A percentile compares a stretch with the other conserved stretches of the same genome.
phyloP scores from a whole-genome alignment of 92 coral and sea anemone species.

The Umimayanthus chanpuru region DNA sequence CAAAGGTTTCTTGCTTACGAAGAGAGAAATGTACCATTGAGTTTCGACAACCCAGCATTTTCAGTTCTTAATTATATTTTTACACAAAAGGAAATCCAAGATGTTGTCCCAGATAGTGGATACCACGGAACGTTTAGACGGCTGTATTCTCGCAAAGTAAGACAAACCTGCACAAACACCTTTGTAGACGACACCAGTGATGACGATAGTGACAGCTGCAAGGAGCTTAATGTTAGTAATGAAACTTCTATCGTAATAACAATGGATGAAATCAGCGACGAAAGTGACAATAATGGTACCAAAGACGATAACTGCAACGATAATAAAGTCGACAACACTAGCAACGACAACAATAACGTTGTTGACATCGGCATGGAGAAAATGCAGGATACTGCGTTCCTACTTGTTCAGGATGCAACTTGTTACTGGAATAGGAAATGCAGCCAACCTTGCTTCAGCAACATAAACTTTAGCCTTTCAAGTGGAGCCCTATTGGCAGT shows the following conservation, averaged over 20 bases:
- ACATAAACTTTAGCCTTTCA: slow-evolving; percentile 31
- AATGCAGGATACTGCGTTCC: slow-evolving; percentile 5
- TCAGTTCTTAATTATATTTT: slow-evolving; percentile 40
- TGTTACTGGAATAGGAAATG: slow-evolving; percentile 21
- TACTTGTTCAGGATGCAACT: slow-evolving; percentile 30
- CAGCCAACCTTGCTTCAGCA: slow-evolving; percentile 33
- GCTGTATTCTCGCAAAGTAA: slow-evolving; percentile 21
- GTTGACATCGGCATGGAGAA: background rate
- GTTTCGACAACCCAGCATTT: slow-evolving; percentile 38
- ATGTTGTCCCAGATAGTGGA: slow-evolving; percentile 30
- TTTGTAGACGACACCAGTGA: background rate
- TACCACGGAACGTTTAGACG: slow-evolving; percentile 31
- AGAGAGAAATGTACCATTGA: slow-evolving; percentile 20
- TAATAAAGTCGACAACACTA: background rate
- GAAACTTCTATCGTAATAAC: background rate
- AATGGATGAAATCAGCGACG: background rate
- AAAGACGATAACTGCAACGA: background rate
- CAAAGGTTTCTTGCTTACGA: slow-evolving; percentile 33
- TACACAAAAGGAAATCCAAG: slow-evolving; percentile 1
- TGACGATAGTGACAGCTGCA: background rate
- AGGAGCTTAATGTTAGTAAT: background rate
- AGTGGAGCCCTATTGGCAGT: slow-evolving; percentile 40
- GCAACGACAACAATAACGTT: background rate
- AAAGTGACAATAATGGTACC: background rate
- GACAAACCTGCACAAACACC: background rate